A percentile compares a stretch with the other conserved stretches of the same genome.
These are phyloP conservation scores for Lasioglossum figueresi DNA, from an alignment of 2,888 invertebrate species.

Conservation along the genomic window DNA sequence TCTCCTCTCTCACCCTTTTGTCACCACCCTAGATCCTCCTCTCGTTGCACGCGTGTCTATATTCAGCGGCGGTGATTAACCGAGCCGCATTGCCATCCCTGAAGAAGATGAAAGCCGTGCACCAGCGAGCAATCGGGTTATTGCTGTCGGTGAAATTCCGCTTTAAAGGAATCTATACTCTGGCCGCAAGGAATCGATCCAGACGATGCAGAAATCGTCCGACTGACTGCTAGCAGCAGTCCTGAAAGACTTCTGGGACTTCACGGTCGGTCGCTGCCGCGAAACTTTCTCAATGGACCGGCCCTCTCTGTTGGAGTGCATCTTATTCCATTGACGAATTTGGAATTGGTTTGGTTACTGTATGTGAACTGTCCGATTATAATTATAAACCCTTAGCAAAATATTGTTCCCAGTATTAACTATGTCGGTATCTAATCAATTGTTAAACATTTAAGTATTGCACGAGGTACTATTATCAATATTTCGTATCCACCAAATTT, in stretches of 20 bases:
- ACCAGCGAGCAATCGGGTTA: constrained; percentile 63
- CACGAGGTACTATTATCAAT: too few relatives aligned
- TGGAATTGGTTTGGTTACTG: too few relatives aligned
- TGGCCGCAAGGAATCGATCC: constrained; percentile 9
- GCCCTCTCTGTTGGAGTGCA: too few relatives aligned
- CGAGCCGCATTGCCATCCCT: constrained; percentile 51
- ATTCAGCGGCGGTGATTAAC: constrained; percentile 58
- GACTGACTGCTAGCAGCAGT: too few relatives aligned
- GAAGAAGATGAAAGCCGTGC: constrained; percentile 61
- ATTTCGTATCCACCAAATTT: too few relatives aligned
- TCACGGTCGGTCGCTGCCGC: neutral
- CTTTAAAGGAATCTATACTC: constrained; percentile 28
- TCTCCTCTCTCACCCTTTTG: neutral
- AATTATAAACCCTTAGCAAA: too few relatives aligned
- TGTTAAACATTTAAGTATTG: too few relatives aligned
- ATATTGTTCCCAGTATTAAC: too few relatives aligned
- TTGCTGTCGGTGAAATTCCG: constrained; percentile 50
- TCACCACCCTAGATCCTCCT: constrained; percentile 37
- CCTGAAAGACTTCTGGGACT: neutral
- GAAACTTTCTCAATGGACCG: neutral
- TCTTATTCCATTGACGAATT: neutral
- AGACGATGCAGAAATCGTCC: neutral
- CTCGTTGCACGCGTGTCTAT: constrained; percentile 40
- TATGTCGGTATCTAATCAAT: too few relatives aligned
- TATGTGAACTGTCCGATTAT: too few relatives aligned